A percentile compares a stretch with the other conserved stretches of the same genome.
Evolutionary conservation across 2,888 invertebrate species (phyloP).

Genomic region (Andrena minutula): DNA sequence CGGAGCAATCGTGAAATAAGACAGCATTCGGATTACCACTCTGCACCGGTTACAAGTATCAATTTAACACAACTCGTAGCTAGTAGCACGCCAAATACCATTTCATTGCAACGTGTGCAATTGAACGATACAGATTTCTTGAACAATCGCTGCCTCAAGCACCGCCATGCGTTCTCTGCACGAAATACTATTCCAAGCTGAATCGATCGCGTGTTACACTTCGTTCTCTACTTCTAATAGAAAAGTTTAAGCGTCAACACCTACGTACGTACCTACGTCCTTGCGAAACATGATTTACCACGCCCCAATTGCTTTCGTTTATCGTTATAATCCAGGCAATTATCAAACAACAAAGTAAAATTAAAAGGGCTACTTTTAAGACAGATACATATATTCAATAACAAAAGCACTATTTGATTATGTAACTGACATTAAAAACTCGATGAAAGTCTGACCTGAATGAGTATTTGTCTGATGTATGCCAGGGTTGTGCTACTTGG

Average conservation of each 20-base stretch:
- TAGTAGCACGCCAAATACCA: constrained; percentile 13
- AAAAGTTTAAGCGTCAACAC: background rate
- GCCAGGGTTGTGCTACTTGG: too few species aligned
- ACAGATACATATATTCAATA: background rate
- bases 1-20: constrained; percentile 33
- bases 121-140: constrained; percentile 31
- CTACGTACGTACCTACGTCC: too few species aligned
- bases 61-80: constrained; percentile 26
- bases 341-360: too few species aligned
- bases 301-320: too few species aligned
- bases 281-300: too few species aligned
- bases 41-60: constrained; percentile 37
- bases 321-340: too few species aligned
- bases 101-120: constrained; percentile 43
- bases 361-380: too few species aligned
- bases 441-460: background rate
- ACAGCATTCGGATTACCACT: constrained; percentile 20
- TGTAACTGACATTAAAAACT: background rate
- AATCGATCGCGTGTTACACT: constrained; percentile 1
- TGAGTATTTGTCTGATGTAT: background rate
- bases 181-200: background rate
- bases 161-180: constrained; percentile 1
- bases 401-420: background rate
- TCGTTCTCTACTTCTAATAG: background rate
- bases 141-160: constrained; percentile 12